Evolutionary conservation across 2,113 vertebrate genomes (phyloP).

Genomic region (Heloderma charlesbogerti): DNA sequence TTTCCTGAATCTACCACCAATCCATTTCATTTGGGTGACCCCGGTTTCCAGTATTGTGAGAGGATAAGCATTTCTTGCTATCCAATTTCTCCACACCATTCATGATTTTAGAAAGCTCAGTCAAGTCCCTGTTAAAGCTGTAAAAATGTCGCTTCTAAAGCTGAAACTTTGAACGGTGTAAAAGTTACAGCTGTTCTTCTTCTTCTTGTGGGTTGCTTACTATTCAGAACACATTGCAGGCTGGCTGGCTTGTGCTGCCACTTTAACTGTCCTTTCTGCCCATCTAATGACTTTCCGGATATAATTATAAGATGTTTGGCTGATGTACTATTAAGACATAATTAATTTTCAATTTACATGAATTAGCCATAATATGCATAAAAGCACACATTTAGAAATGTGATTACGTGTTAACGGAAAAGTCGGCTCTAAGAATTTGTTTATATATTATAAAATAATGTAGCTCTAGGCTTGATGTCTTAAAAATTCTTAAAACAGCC

Average conservation of each 20-base stretch:
- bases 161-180: neutral
- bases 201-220: neutral
- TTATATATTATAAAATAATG: constrained; percentile 4
- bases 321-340: constrained; percentile 8
- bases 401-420: neutral
- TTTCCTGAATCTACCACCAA: neutral
- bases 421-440: neutral
- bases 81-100: neutral
- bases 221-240: neutral
- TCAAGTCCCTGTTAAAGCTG: neutral
- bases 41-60: no score
- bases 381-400: constrained; percentile 1
- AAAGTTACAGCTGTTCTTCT: neutral
- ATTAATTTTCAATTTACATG: constrained; percentile 17
- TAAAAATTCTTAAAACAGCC: neutral
- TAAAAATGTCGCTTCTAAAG: neutral
- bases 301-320: constrained; percentile 24
- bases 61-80: neutral
- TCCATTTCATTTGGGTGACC: neutral
- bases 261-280: neutral
- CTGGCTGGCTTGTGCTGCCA: neutral
- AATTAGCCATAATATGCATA: constrained; percentile 21
- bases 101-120: neutral
- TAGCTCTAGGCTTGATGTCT: neutral
- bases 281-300: neutral